A percentile compares a stretch with the other conserved stretches of the same genome.
Conservation (phyloP, 2,113 vertebrate species). For the Pelodiscus sinensis region DNA sequence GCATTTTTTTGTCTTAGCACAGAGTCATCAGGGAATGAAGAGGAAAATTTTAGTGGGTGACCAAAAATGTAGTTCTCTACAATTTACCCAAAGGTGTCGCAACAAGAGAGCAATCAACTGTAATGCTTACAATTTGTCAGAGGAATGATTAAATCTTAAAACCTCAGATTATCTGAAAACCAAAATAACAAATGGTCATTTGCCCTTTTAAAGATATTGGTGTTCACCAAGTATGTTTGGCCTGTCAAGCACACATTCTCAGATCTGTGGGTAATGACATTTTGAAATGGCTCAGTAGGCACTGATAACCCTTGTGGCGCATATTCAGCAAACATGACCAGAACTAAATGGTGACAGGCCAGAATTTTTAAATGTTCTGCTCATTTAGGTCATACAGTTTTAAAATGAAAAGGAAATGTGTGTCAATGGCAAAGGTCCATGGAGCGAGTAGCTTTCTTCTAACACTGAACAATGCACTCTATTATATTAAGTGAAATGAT, state of each 20-base stretch:
- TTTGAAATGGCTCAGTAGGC: slow-evolving; percentile 34
- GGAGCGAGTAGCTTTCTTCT: neutral
- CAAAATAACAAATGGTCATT: slow-evolving; percentile 25
- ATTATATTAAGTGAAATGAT: neutral
- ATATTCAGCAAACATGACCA: neutral
- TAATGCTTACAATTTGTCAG: neutral
- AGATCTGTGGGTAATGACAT: slow-evolving; percentile 51
- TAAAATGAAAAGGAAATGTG: slow-evolving; percentile 1
- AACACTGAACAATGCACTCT: neutral
- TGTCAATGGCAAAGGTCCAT: neutral
- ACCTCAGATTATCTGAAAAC: neutral
- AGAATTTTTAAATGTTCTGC: slow-evolving; percentile 21
- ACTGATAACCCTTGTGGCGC: slow-evolving; percentile 20
- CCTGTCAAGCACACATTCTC: slow-evolving; percentile 28
- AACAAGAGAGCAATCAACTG: neutral
- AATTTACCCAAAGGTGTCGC: neutral
- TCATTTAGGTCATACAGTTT: slow-evolving; percentile 12
- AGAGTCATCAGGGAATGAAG: neutral
- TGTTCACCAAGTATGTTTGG: neutral
- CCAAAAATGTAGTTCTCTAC: neutral
- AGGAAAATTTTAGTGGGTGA: neutral
- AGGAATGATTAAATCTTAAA: slow-evolving; percentile 18
- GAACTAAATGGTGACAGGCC: neutral
- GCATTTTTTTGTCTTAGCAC: neutral
- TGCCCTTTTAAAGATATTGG: neutral